Percentiles rank a stretch among this genome's conserved stretches.
phyloP scores from a whole-genome alignment of 1,140 invertebrate species.

The Cotesia typhae region DNA sequence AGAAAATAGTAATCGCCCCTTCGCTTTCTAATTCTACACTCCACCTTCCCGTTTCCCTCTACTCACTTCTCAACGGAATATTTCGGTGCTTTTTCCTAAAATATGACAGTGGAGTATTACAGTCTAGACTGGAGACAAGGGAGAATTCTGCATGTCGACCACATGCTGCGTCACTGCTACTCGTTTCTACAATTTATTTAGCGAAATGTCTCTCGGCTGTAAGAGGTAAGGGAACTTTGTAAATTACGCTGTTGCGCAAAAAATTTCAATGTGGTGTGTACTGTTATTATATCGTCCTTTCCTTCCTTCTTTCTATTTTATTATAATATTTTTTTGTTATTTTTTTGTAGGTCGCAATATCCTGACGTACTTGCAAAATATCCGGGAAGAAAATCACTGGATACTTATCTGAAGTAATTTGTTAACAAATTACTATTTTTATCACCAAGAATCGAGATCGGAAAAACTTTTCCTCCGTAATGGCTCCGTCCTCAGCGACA shows the following conservation, averaged over 20 bases:
- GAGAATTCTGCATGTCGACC: constrained; percentile 39
- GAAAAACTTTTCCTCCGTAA: no score
- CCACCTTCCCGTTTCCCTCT: no score
- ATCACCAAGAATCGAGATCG: no score
- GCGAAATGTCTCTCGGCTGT: constrained; percentile 42
- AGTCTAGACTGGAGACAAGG: constrained; percentile 37
- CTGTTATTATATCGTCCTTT: background rate
- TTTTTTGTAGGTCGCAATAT: background rate
- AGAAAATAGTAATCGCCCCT: no score
- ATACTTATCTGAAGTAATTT: no score
- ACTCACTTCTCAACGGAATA: no score
- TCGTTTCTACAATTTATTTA: constrained; percentile 51
- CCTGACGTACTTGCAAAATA: no score
- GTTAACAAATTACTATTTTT: no score
- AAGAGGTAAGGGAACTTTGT: constrained; percentile 16
- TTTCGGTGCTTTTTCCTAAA: background rate
- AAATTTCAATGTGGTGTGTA: constrained; percentile 11
- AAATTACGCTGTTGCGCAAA: constrained; percentile 20
- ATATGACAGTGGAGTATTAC: background rate
- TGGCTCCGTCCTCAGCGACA: no score
- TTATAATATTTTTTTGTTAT: background rate
- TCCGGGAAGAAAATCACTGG: no score
- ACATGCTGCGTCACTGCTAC: constrained; percentile 50
- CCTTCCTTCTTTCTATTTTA: background rate
- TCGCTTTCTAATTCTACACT: no score